Base-by-base conservation (phyloP, 2,113 vertebrate genomes). In the Carassius carassius region DNA sequence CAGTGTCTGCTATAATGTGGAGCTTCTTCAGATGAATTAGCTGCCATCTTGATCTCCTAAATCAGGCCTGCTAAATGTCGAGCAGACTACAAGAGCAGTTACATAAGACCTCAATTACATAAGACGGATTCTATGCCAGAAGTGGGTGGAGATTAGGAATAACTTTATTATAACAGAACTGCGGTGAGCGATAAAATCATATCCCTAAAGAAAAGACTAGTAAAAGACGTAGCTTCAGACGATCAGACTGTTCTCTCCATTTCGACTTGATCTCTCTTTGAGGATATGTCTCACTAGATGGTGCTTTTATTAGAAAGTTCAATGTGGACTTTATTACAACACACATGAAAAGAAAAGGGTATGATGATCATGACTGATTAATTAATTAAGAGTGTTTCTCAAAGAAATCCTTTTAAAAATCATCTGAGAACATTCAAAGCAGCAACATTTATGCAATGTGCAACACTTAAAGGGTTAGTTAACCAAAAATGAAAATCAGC, bases 71-170 rank as follows among this genome's bases (percentile, higher is more conserved):
- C 35, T 82, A 72, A 73, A 74, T 19, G 74, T 19, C 13, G 51
- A 54, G 23, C 65, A 65, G 80, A 49, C 16, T 72, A 74, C 49
- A 75, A 73, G 87, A 73, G 51, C n/a, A n/a, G 25, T 86, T 86
- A 82, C 56, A 23, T 83, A 88, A 86, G 56, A 74, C 44, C 79
- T 82, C 37, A 69, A 79, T 88, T 86, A 86, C 51, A 75, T 88
- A 88, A 88, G 67, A 72, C 37, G 47, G 56, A 37, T 49, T 70
- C 72, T 56, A 25, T 82, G 78, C 79, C 78, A 79, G 78, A 80
- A 56, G 54, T 67, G 74, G 73, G 70, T 32, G 51, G 37, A 78
- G 85, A 69, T 79, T 82, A 78, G 17, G 82, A 54, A 82, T 72
- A 17, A 74, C 78, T 86, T 84, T 63, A 70, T 83, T 44, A 83